Base-by-base conservation (phyloP, 2,888 invertebrate genomes). In the Camponotus fellah region DNA sequence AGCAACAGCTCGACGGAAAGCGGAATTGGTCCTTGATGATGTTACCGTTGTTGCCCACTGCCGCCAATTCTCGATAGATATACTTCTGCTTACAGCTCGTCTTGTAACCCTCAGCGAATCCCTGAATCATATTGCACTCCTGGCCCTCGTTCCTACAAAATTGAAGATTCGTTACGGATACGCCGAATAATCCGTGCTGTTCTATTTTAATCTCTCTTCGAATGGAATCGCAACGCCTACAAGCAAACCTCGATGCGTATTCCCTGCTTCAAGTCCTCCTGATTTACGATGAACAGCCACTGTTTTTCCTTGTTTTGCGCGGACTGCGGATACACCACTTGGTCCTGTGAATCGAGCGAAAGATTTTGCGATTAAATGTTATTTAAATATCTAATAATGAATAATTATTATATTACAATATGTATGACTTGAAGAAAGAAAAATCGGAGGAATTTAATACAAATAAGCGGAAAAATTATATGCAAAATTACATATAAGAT, bases 1-100 rank as follows among this genome's bases (percentile, higher is more conserved):
- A 98, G 74, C 97, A 96, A 92, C 98, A 98, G 90, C 97, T 97
- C 34, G 97, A 97, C 0, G 98, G 98, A 75, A 98, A 95, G 90
- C 95, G 95, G 86, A 97, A 96, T 12, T 95, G 92, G 82, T 96
- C 96, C 26, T 95, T 95, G 14, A 94, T 89, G 1, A 96, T 92
- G 9, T 95, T 91, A 0, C 95, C 96, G 12, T 94, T 92, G 0
- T 94, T 92, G 66, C 95, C 95, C 0, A 97, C 88, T 0, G 96
- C 96, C 26, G 96, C 91, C 82, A 96, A 91, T 87, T 96, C 95
- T 58, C 96, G 93, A 86, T 95, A 95, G 58, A 96, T 95, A 90
- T 95, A 96, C 91, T 96, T 96, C 91, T 96, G 96, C 83, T 95
- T 95, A 91, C 96, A 96, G 0, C 86, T 92, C 0, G 96, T 95